phyloP scores from a whole-genome alignment of 2,888 invertebrate genomes.

The Acanthopleura granulata region DNA sequence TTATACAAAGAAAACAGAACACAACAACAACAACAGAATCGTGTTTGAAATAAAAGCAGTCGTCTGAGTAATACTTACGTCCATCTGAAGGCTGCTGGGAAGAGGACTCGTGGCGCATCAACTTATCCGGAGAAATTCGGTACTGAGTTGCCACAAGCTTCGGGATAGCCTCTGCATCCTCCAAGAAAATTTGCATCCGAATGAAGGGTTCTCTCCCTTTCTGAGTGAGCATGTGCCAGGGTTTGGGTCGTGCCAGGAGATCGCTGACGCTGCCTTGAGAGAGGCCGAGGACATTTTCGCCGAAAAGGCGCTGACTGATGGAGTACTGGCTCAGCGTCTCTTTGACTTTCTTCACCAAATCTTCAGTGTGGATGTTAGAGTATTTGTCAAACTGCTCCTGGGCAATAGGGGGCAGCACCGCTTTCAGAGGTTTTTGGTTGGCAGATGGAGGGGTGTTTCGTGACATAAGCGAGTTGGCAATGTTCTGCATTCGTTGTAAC shows the following conservation, averaged over 20 bases:
- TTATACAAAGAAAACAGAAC: too few species aligned
- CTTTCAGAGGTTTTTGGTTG: constrained; percentile 91
- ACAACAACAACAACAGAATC: too few species aligned
- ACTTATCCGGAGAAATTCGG: constrained; percentile 96
- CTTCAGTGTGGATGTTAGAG: constrained; percentile 97
- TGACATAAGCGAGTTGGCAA: constrained; percentile 91
- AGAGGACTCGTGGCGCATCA: constrained; percentile 81
- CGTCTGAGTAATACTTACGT: background rate
- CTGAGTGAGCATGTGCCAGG: constrained; percentile 99
- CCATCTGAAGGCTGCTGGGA: constrained; percentile 14
- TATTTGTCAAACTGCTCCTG: constrained; percentile 99
- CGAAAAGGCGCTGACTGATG: constrained; percentile 96
- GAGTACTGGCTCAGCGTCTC: constrained; percentile 71
- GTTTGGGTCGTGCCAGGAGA: constrained; percentile 95
- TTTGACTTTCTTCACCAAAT: constrained; percentile 88
- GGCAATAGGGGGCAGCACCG: constrained; percentile 96
- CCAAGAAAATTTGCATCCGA: constrained; percentile 87
- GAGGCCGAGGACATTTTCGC: constrained; percentile 89
- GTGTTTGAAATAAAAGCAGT: too few species aligned
- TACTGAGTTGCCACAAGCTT: constrained; percentile 96
- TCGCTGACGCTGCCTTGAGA: constrained; percentile 93
- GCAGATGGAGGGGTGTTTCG: constrained; percentile 47
- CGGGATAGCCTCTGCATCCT: constrained; percentile 95
- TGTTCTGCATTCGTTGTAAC: constrained; percentile 96
- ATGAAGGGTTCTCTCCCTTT: constrained; percentile 86